Evolutionary conservation across 1,140 invertebrate species (phyloP).

Genomic region (Pseudachorutes palmiensis): DNA sequence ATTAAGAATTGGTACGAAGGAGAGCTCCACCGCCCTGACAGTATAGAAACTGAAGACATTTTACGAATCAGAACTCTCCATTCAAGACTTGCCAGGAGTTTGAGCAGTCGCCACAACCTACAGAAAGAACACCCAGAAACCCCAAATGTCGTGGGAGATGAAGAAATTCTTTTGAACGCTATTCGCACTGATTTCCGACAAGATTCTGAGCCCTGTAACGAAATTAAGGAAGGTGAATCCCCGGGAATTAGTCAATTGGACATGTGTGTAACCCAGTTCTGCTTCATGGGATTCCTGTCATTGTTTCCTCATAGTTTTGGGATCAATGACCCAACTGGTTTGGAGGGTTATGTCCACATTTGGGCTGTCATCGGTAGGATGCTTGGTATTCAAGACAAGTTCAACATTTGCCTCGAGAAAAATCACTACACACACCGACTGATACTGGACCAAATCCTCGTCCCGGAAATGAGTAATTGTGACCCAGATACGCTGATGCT

Average conservation of each 20-base stretch:
- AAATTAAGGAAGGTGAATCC: neutral
- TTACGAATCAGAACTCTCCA: neutral
- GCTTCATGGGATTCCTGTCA: constrained; percentile 70
- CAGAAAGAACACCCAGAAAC: constrained; percentile 4
- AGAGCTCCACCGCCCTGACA: neutral
- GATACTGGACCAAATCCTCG: constrained; percentile 20
- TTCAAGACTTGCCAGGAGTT: neutral
- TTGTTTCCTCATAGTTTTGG: constrained; percentile 53
- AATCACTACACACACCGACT: constrained; percentile 12
- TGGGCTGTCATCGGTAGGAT: constrained; percentile 47
- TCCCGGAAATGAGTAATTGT: constrained; percentile 20
- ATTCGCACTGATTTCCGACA: neutral
- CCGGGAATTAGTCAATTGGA: constrained; percentile 59
- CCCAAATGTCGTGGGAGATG: neutral
- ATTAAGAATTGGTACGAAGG: constrained; percentile 34
- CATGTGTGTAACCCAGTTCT: constrained; percentile 74
- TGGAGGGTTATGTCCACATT: constrained; percentile 47
- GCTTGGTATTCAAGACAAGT: constrained; percentile 47
- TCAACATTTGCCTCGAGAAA: constrained; percentile 49
- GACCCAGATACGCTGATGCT: constrained; percentile 15
- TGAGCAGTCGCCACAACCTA: neutral
- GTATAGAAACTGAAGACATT: neutral
- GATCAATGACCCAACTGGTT: constrained; percentile 37
- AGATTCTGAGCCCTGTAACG: neutral
- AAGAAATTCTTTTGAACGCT: neutral